These are phyloP conservation scores for Andrena trimmerana DNA, from an alignment of 2,888 invertebrate genomes.

Conservation along the genomic window DNA sequence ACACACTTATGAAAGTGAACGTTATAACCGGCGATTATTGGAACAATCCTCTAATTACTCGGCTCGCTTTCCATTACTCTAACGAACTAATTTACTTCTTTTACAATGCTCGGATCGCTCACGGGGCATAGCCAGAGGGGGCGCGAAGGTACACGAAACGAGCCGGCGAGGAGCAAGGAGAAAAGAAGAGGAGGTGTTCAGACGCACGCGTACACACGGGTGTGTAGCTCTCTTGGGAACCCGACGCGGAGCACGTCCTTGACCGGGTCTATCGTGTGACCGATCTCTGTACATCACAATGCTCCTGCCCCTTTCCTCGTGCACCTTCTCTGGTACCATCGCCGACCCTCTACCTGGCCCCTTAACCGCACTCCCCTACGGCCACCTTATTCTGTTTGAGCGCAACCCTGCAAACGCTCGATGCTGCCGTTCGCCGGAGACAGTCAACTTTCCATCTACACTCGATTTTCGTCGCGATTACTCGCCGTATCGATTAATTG, in stretches of 20 bases:
- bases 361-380: conserved; percentile 58
- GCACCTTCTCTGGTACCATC: conserved; percentile 65
- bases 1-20: conserved; percentile 46
- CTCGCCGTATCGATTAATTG: not conserved
- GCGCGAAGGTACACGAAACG: conserved; percentile 1
- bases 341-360: conserved; percentile 56
- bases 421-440: conserved; percentile 18
- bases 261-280: conserved; percentile 85
- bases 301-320: conserved; percentile 74
- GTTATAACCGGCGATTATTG: conserved; percentile 40
- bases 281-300: conserved; percentile 84
- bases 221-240: conserved; percentile 79
- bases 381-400: conserved; percentile 68
- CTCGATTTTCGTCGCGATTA: conserved; percentile 1
- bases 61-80: conserved; percentile 43
- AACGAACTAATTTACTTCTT: conserved; percentile 57
- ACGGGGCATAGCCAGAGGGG: conserved; percentile 18
- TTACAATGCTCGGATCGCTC: conserved; percentile 21
- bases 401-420: conserved; percentile 58
- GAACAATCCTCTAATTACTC: conserved; percentile 51
- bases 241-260: conserved; percentile 82
- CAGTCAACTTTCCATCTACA: conserved; percentile 18
- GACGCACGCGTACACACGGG: conserved; percentile 48
- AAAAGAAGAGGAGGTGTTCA: conserved; percentile 21
- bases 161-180: conserved; percentile 22